A percentile compares a stretch with the other conserved stretches of the same genome.
Evolutionary conservation across 2,113 vertebrate genomes (phyloP).

Genomic region (Anseranas semipalmata): DNA sequence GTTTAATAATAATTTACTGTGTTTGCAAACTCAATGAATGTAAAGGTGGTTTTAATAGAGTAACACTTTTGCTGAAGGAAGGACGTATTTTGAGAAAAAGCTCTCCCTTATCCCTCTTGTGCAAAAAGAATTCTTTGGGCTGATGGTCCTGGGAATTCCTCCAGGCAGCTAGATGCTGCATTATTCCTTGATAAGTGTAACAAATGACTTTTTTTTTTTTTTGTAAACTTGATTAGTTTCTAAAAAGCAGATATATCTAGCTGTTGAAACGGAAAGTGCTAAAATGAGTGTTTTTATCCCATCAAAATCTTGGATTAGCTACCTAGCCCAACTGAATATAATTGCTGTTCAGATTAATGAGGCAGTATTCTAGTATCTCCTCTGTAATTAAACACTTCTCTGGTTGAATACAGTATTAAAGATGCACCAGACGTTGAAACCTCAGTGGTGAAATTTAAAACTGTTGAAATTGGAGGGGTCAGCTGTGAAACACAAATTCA

Average conservation of each 20-base stretch:
- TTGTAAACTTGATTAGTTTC: slow-evolving; percentile 26
- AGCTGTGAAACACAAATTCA: slow-evolving; percentile 22
- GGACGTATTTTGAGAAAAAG: background rate
- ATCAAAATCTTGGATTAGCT: slow-evolving; percentile 48
- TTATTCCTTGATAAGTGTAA: background rate
- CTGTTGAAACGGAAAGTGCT: slow-evolving; percentile 30
- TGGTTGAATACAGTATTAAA: slow-evolving; percentile 55
- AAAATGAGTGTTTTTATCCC: slow-evolving; percentile 29
- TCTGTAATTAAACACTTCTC: slow-evolving; percentile 58
- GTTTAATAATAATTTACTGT: background rate
- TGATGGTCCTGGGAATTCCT: background rate
- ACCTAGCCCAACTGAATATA: slow-evolving; percentile 49
- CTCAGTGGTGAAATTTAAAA: slow-evolving; percentile 65
- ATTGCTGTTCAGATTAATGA: slow-evolving; percentile 71
- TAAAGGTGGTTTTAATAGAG: background rate
- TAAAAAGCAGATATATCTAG: background rate
- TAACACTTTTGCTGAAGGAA: background rate
- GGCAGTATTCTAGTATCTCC: slow-evolving; percentile 57
- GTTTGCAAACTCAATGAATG: background rate
- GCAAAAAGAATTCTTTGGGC: background rate
- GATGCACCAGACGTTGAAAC: slow-evolving; percentile 49
- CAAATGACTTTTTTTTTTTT: background rate
- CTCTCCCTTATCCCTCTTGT: background rate
- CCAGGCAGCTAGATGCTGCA: background rate
- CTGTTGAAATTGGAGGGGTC: slow-evolving; percentile 55